These are phyloP conservation scores for Limnephilus rhombicus DNA, from an alignment of 2,888 invertebrate genomes.

Conservation along the genomic window DNA sequence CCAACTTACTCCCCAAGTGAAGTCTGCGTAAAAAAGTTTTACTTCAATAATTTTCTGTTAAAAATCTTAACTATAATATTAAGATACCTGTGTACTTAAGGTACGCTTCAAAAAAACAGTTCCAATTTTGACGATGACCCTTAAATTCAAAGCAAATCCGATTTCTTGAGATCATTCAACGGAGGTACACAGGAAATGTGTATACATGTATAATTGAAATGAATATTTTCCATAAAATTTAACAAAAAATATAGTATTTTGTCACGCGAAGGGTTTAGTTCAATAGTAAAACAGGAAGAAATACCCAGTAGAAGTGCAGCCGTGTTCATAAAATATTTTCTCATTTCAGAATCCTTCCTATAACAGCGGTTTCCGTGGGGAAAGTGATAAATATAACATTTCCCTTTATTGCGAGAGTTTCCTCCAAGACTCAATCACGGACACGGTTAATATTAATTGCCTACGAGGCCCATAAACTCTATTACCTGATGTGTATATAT, in stretches of 20 bases:
- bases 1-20: too few relatives aligned
- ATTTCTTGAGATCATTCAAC: too few relatives aligned
- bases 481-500: background rate
- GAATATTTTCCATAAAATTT: background rate
- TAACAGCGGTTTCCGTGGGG: background rate
- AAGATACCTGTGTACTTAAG: too few relatives aligned
- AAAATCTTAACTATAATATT: too few relatives aligned
- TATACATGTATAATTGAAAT: too few relatives aligned
- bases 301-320: background rate
- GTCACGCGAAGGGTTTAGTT: background rate
- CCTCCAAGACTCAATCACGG: background rate
- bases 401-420: background rate
- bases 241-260: background rate
- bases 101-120: too few relatives aligned
- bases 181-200: too few relatives aligned
- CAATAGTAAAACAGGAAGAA: background rate
- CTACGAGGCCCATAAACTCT: background rate
- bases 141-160: too few relatives aligned
- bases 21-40: too few relatives aligned
- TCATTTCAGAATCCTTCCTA: background rate
- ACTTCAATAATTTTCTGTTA: too few relatives aligned
- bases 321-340: background rate
- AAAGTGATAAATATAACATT: background rate
- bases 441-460: background rate
- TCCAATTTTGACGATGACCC: too few relatives aligned